Evolutionary conservation across 2,888 invertebrate species (phyloP).

Genomic region (Agrotis puta): DNA sequence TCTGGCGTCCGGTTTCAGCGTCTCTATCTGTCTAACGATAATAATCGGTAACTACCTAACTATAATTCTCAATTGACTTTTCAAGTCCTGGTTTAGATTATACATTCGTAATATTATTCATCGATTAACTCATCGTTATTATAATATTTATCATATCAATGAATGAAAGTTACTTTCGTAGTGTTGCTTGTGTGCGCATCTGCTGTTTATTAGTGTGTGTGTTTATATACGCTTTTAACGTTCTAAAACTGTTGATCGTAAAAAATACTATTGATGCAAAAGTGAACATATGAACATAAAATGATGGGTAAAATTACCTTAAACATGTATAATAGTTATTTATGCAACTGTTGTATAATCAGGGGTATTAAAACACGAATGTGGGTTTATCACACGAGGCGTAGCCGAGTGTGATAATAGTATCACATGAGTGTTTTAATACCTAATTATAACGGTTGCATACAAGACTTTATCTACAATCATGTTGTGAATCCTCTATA

Average conservation of each 20-base stretch:
- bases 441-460: too few species aligned
- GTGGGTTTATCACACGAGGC: too few species aligned
- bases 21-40: conserved; percentile 18
- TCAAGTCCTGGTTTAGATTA: conserved; percentile 33
- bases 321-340: not conserved
- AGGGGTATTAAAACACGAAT: too few species aligned
- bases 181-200: not conserved
- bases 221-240: conserved; percentile 13
- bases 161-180: conserved; percentile 36
- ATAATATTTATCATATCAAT: conserved; percentile 1
- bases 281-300: not conserved
- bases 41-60: not conserved
- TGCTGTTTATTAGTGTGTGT: not conserved
- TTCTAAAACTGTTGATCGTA: conserved; percentile 25
- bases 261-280: too few species aligned
- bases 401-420: too few species aligned
- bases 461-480: too few species aligned
- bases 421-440: too few species aligned
- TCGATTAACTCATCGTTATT: conserved; percentile 33
- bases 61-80: conserved; percentile 6
- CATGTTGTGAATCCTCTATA: too few species aligned
- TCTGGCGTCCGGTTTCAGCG: conserved; percentile 52
- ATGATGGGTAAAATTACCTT: too few species aligned
- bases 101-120: conserved; percentile 16
- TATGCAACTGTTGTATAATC: too few species aligned